Percentiles rank a stretch among this genome's conserved stretches.
Conservation (phyloP, 2,888 invertebrate species). For the Synanthedon myopaeformis region DNA sequence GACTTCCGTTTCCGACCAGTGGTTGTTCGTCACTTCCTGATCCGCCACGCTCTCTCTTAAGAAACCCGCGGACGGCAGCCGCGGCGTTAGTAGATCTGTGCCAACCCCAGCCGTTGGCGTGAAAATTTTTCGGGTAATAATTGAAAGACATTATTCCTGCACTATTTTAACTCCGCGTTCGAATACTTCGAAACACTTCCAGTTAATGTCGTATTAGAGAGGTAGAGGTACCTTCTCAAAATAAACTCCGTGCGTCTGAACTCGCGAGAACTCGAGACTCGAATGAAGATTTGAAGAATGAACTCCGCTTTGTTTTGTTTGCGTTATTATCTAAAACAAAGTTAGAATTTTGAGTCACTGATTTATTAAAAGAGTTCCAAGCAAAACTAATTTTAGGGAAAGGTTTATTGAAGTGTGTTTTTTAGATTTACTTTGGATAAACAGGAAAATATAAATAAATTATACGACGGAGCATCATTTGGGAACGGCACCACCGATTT, state of each 20-base stretch:
- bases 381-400: background rate
- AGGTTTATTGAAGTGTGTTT: background rate
- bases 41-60: slow-evolving; percentile 45
- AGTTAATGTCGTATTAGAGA: slow-evolving; percentile 5
- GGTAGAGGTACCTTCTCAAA: slow-evolving; percentile 9
- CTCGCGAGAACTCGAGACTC: slow-evolving; percentile 11
- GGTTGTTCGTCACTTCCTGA: slow-evolving; percentile 25
- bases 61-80: slow-evolving; percentile 44
- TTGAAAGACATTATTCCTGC: slow-evolving; percentile 20
- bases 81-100: slow-evolving; percentile 40
- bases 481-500: no score
- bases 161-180: slow-evolving; percentile 8
- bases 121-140: slow-evolving; percentile 60
- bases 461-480: no score
- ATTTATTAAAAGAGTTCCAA: background rate
- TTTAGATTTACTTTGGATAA: background rate
- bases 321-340: slow-evolving; percentile 14
- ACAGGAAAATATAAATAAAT: background rate
- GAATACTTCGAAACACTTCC: slow-evolving; percentile 12
- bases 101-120: slow-evolving; percentile 63
- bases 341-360: background rate
- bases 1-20: slow-evolving; percentile 33
- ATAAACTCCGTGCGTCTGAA: slow-evolving; percentile 15
- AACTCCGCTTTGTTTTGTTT: slow-evolving; percentile 19
- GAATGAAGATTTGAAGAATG: slow-evolving; percentile 17